Evolutionary conservation across 2,888 invertebrate species (phyloP), one percentile per base, ranked within the genome.

Genomic region (Microctonus hyperodae): DNA sequence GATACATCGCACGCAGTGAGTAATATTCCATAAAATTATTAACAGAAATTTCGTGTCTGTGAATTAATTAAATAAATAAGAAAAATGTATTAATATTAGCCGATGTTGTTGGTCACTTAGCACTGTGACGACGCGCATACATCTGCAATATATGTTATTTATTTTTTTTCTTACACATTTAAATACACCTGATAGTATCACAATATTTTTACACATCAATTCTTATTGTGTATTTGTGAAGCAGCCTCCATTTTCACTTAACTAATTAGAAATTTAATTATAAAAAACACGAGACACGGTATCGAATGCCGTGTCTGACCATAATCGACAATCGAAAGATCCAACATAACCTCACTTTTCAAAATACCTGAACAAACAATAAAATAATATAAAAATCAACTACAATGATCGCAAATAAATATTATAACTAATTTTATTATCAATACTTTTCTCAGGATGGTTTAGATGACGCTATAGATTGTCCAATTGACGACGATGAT

Each of bases 1-100:
- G 90, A 92, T 88, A 89, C 91, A 84, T 87, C 91, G 85, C 83
- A 89, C 87, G 90, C 91, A 88, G 93, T 92, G 86, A 92, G 91
- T 88, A 82, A 28, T 37, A 16, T 65, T 23, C 44, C 31, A 53
- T 35, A n/a, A n/a, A n/a, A n/a, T n/a, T 31, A 40, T 23, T 22
- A 16, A 28, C 22, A 23, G 35, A 55, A 44, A 62, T 61, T 68
- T n/a, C 9, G n/a, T 51, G 23, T 55, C 13, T 60, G 23, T 64
- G 48, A 10, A 33, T 16, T 56, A 64, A 59, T 48, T 56, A 57
- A 64, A 23, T 56, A 22, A 44, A n/a, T 11, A 1, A 28, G 2
- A 28, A 44, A 33, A 10, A 40, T 55, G 11, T n/a, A 6, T 57
- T 48, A 22, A 48, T 22, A 44, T 3, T 6, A 33, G 51, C 23